phyloP scores from a whole-genome alignment of 2,888 invertebrate genomes.

The Pristionchus japonicus region DNA sequence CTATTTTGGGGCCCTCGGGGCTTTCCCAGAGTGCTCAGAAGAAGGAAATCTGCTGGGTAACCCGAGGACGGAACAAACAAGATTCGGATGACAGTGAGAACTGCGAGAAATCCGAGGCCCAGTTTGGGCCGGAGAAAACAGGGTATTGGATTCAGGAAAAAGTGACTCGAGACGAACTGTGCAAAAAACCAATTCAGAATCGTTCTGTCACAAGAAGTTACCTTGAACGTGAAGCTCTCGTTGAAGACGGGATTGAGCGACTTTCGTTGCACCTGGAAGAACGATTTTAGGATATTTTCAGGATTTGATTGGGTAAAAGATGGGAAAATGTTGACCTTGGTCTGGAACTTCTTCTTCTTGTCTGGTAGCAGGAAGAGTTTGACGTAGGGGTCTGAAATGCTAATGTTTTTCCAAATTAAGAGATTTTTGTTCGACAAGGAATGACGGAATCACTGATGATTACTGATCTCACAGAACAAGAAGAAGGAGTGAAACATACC shows the following conservation, averaged over 20 bases:
- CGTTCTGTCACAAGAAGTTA: too few relatives aligned
- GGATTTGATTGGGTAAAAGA: too few relatives aligned
- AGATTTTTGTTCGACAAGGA: too few relatives aligned
- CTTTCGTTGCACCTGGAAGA: constrained; percentile 81
- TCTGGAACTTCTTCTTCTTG: constrained; percentile 99
- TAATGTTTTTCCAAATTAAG: neutral
- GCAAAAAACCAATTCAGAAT: too few relatives aligned
- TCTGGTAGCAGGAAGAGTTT: constrained; percentile 95
- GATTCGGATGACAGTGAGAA: neutral
- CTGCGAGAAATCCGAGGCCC: neutral
- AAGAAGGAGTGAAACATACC: neutral
- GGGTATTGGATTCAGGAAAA: too few relatives aligned
- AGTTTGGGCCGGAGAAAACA: neutral
- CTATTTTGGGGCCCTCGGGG: neutral
- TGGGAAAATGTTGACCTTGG: constrained; percentile 85
- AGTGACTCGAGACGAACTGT: too few relatives aligned
- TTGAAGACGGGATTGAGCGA: constrained; percentile 98
- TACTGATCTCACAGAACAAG: neutral
- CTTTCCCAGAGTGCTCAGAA: neutral
- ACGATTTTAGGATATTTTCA: too few relatives aligned
- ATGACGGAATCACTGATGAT: neutral
- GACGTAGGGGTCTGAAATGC: constrained; percentile 87
- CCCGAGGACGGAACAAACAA: neutral
- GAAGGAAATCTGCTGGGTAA: neutral
- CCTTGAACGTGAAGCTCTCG: constrained; percentile 98